Base-by-base conservation (phyloP, 2,888 invertebrate species). In the Yponomeuta plumbellus region DNA sequence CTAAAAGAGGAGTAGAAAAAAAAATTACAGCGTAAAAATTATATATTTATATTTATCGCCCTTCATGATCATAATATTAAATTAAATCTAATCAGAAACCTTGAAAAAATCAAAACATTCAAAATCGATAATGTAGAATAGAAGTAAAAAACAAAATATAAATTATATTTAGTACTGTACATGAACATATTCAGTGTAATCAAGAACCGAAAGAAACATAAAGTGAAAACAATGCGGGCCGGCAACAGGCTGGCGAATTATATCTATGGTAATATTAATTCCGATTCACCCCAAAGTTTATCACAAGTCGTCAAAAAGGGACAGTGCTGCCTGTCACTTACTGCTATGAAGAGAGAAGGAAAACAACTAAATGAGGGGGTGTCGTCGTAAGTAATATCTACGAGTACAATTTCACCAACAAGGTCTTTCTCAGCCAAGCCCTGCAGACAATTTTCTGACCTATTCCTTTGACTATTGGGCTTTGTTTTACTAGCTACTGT, bases 351-450 rank as follows among this genome's bases (percentile, higher is more conserved):
- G 74, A 71, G 80, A 76, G 85, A 85, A 71, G 73, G 72, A 73
- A 76, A 71, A 78, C 71, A 74, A 77, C 80, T 82, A 84, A 86
- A 84, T 83, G 80, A 84, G 85, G 81, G 86, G 84, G 85, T 85
- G 84, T 85, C 82, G 81, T 85, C 82, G 81, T 85, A 85, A 86
- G 85, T 86, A 85, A 82, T 84, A 84, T 84, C 80, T 78, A 76
- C 34, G 34, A 34, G 34, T 34, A 34, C 75, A 76, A 79, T 80
- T 78, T 80, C 76, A 79, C 78, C 81, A 80, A 80, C 80, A 82
- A 83, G 79, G 82, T 83, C 79, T 75, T 80, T 79, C 56, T 63
- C 65, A 56, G 52, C 22, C 40, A 6, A 21, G 58, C 21, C 26
- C 23, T 20, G 4, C 17, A 34, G 34, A 56, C 52, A 57, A 66